A percentile compares a stretch with the other conserved stretches of the same genome.
Conservation (phyloP, 2,797 vertebrate species). For the Podargus strigoides region DNA sequence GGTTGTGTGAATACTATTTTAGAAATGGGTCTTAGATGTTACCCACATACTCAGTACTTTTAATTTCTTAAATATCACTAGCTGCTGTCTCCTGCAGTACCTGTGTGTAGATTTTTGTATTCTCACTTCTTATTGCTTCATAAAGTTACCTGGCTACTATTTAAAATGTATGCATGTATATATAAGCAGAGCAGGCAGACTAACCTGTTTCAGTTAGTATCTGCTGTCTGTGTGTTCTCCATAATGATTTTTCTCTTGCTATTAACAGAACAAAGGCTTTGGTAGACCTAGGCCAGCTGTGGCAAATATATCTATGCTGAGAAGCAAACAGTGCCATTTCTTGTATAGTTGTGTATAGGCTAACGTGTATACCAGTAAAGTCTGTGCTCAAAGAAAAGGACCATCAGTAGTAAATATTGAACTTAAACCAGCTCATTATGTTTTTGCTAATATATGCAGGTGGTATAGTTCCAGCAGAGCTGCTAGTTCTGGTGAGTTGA, state of each 20-base stretch:
- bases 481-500: not conserved
- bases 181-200: not conserved
- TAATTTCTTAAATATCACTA: not conserved
- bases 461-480: not conserved
- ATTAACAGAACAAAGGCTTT: not conserved
- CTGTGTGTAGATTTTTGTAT: not conserved
- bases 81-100: not conserved
- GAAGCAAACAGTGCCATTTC: not conserved
- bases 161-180: not conserved
- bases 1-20: not conserved
- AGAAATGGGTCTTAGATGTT: not conserved
- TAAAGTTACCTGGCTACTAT: not conserved
- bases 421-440: not conserved
- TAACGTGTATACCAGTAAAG: not conserved
- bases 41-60: not conserved
- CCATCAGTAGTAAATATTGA: not conserved
- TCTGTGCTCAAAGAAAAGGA: not conserved
- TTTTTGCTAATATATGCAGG: not conserved
- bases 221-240: not conserved
- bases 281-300: not conserved
- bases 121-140: not conserved
- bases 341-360: not conserved
- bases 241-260: not conserved
- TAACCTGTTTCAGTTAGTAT: not conserved
- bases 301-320: not conserved